Base-by-base conservation (phyloP, 2,888 invertebrate genomes). In the Belgica antarctica region DNA sequence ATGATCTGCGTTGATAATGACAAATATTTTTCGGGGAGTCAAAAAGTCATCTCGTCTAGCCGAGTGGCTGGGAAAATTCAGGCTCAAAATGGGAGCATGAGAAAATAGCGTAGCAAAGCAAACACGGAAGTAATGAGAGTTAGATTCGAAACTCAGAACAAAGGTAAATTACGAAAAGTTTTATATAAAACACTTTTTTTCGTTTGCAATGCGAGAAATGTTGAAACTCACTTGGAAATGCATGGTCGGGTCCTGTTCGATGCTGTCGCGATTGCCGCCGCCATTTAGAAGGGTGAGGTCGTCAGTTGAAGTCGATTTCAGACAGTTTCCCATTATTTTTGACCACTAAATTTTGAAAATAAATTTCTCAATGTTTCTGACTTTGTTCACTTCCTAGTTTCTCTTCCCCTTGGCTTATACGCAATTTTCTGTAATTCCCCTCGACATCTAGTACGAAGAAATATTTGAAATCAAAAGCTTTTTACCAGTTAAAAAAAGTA, bases 261-360 rank as follows among this genome's bases (percentile, higher is more conserved):
- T 82, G 36, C 83, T 81, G 47, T 83, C 82, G 72, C 83, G 79
- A 70, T 82, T 82, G 75, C 81, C 83, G 75, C 63, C 24, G 71
- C 85, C 86, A 73, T 85, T 80, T 72, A 86, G 76, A 70, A 86
- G 79, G 66, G 86, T 86, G 75, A 86, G 85, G 78, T 86, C 86
- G 78, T 86, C 86, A 70, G 84, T 82, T 73, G 84, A 84, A 71
- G 83, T 83, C 73, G 87, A 83, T 80, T 87, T 88, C 73, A 89
- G 81, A 76, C 88, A 88, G 79, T 89, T 89, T 75, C 88, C 88
- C 88, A 89, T 89, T 75, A 27, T 52, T 57, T 22, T 17, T 57
- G 19, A 57, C 57, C 46, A 34, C 17, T 52, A 52, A 52, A 17
- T 52, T 19, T 19, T 12, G 41, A 41, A 41, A 41, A 41, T 41